Base-by-base conservation (phyloP, 2,888 invertebrate species). In the Dynastes maya region DNA sequence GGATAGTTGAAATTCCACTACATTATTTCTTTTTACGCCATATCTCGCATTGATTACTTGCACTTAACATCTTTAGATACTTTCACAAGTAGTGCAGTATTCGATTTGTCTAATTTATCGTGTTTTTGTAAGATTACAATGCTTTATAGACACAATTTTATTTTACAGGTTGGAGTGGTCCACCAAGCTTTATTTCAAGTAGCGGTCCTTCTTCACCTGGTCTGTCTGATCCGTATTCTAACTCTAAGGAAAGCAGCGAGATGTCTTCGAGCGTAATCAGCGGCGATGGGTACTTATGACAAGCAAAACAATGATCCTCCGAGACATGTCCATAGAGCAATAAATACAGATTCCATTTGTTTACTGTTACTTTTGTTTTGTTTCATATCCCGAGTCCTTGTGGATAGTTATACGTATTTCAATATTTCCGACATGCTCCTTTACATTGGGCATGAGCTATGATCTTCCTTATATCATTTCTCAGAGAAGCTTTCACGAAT, bases 121-220 rank as follows among this genome's bases (percentile, higher is more conserved):
- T 45, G 1, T 2, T 11, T 45, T 11, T 45, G 8, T 1, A 11
- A 45, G 45, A 8, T 45, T 11, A 45, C 45, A 45, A 45, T 45
- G 8, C 16, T 22, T 58, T 22, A 63, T 49, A 40, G 37, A 11
- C 29, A 51, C 40, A 40, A 45, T 45, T 67, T 58, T 32, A 32
- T 11, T 72, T 58, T 55, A 9, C 87, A 87, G 95, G 95, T 81
- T 96, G 96, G 95, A 95, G 95, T 86, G 95, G 95, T 2, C 96
- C 96, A 5, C 95, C 96, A 0, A 97, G 96, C 77, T 93, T 95
- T 72, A 91, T 95, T 76, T 96, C 96, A 0, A 92, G 92, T 74
- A 93, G 92, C 37, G 96, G 96, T 0, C 96, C 96, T 0, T 97
- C 97, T 0, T 97, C 97, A 45, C 94, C 93, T 83, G 93, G 92